Evolutionary conservation across 2,888 invertebrate genomes (phyloP).

Genomic region (Craniophora ligustri): DNA sequence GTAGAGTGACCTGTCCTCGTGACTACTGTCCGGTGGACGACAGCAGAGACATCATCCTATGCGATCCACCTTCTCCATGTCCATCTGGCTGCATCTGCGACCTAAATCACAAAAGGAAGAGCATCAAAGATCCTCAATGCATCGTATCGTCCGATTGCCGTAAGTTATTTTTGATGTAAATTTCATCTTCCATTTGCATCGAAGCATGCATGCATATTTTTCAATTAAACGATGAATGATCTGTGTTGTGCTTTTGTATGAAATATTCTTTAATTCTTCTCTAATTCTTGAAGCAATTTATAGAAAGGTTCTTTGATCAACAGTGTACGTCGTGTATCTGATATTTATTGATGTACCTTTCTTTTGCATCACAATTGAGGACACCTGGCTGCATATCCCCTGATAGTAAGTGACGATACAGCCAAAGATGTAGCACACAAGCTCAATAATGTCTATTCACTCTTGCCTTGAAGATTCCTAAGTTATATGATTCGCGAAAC

Average conservation of each 20-base stretch:
- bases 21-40: constrained; percentile 63
- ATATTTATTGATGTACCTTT: no score
- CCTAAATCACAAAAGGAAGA: constrained; percentile 54
- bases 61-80: constrained; percentile 52
- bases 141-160: constrained; percentile 58
- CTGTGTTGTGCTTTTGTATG: neutral
- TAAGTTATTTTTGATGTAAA: constrained; percentile 49
- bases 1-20: constrained; percentile 46
- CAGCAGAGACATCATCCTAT: constrained; percentile 37
- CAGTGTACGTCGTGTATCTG: no score
- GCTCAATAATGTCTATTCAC: no score
- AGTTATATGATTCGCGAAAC: no score
- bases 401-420: no score
- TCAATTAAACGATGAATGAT: neutral
- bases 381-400: no score
- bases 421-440: no score
- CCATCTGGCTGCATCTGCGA: constrained; percentile 62
- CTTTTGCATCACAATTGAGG: no score
- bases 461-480: no score
- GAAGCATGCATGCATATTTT: neutral
- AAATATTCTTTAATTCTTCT: neutral
- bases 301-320: no score
- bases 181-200: constrained; percentile 13
- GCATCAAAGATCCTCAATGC: constrained; percentile 53
- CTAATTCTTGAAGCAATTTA: no score